These are phyloP conservation scores for Andinoacara biseriatus DNA, from an alignment of 2,113 vertebrate genomes.

Conservation along the genomic window DNA sequence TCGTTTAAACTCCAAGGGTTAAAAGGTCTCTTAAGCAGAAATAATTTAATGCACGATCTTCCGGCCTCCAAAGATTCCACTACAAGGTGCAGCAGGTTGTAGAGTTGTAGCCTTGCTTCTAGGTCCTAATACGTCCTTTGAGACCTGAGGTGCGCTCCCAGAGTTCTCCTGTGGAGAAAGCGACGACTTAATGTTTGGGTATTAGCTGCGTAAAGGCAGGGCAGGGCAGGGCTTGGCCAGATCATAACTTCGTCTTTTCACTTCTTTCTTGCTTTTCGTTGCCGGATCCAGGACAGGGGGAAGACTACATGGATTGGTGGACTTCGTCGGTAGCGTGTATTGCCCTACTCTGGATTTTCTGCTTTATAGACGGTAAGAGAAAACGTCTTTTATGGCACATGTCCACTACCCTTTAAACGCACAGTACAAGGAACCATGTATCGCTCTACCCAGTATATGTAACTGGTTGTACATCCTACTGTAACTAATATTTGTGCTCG, in stretches of 20 bases:
- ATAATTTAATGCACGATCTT: neutral
- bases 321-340: slow-evolving; percentile 66
- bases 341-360: slow-evolving; percentile 72
- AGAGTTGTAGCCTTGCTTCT: neutral
- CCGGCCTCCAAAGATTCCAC: neutral
- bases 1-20: neutral
- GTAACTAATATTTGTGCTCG: neutral
- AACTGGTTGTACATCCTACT: neutral
- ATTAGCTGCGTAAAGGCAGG: slow-evolving; percentile 49
- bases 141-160: slow-evolving; percentile 27
- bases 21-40: neutral
- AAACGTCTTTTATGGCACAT: neutral
- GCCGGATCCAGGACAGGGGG: slow-evolving; percentile 39
- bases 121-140: slow-evolving; percentile 35
- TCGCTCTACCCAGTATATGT: neutral
- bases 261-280: slow-evolving; percentile 40
- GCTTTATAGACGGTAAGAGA: slow-evolving; percentile 77
- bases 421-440: neutral
- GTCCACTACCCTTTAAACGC: neutral
- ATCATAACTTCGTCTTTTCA: slow-evolving; percentile 25
- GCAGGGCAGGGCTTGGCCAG: slow-evolving; percentile 53
- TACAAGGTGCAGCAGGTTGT: neutral
- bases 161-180: slow-evolving; percentile 40
- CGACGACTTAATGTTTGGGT: slow-evolving; percentile 35
- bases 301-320: slow-evolving; percentile 75